phyloP scores from a whole-genome alignment of 2,113 vertebrate genomes.

The Raja brachyura region DNA sequence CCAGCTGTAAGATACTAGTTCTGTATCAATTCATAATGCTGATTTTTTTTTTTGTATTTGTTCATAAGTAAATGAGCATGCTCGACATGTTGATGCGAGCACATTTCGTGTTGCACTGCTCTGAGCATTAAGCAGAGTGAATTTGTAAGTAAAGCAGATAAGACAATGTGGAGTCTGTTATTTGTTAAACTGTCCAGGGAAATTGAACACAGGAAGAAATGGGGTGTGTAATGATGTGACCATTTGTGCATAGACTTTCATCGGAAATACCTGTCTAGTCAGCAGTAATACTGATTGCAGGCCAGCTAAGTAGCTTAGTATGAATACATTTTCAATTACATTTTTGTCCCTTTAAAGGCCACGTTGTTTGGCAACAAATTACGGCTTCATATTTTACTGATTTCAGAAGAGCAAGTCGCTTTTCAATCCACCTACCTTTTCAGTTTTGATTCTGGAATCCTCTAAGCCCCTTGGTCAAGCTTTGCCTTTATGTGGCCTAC shows the following conservation, averaged over 20 bases:
- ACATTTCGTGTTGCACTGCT: not conserved
- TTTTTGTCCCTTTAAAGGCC: not conserved
- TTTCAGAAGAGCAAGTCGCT: not conserved
- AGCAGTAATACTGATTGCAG: not conserved
- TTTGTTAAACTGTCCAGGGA: not conserved
- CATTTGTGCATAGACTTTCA: not conserved
- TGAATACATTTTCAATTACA: constrained; percentile 10
- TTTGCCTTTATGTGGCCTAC: not conserved
- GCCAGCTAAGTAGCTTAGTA: not conserved
- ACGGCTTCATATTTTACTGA: not conserved
- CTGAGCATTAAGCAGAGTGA: not conserved
- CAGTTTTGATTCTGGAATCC: not conserved
- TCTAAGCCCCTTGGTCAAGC: not conserved
- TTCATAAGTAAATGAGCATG: not conserved
- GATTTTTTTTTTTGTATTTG: not conserved
- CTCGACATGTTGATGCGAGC: not conserved
- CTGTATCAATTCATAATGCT: not conserved
- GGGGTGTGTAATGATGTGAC: not conserved
- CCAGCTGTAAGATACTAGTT: not conserved
- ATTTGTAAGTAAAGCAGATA: not conserved
- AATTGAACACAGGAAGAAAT: not conserved
- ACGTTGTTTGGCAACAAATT: not conserved
- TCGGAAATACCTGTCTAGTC: not conserved
- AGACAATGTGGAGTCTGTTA: not conserved
- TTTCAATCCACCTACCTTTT: not conserved